Percentiles rank a stretch among this genome's conserved stretches.
Evolutionary conservation across 2,113 vertebrate genomes (phyloP).

Genomic region (Sinocyclocheilus maitianheensis): DNA sequence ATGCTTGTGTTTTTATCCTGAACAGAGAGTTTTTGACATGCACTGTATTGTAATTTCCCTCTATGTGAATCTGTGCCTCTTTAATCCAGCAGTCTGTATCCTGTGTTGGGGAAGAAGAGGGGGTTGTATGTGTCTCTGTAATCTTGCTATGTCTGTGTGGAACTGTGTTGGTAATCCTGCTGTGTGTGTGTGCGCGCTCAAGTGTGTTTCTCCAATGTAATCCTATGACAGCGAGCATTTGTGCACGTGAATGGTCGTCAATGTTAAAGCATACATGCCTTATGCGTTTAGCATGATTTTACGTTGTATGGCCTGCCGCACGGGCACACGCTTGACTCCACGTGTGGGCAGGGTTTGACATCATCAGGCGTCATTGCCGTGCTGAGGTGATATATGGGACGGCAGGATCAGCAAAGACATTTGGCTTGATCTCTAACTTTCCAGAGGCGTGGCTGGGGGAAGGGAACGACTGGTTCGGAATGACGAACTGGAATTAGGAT

Average conservation of each 20-base stretch:
- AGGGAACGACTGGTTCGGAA: neutral
- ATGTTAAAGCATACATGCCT: conserved; percentile 20
- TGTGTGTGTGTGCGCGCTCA: conserved; percentile 1
- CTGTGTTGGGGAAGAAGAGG: conserved; percentile 34
- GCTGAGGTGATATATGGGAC: conserved; percentile 28
- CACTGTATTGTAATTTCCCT: conserved; percentile 32
- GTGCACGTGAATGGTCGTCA: conserved; percentile 36
- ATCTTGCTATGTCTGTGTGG: conserved; percentile 57
- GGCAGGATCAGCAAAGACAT: conserved; percentile 16
- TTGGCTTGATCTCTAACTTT: conserved; percentile 44
- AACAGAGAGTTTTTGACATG: conserved; percentile 11
- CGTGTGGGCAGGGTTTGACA: conserved; percentile 31
- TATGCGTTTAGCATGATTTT: conserved; percentile 35
- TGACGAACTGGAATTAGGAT: conserved; percentile 8
- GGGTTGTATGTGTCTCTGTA: conserved; percentile 47
- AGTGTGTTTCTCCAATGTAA: conserved; percentile 46
- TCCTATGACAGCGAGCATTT: conserved; percentile 50
- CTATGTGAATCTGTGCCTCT: conserved; percentile 39
- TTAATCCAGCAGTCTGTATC: conserved; percentile 51
- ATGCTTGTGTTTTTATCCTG: neutral
- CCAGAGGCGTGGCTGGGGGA: conserved; percentile 21
- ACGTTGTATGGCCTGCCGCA: neutral
- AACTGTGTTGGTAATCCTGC: conserved; percentile 56
- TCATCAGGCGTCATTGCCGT: conserved; percentile 41
- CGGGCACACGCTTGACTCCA: conserved; percentile 12